phyloP scores from a whole-genome alignment of 2,113 vertebrate genomes.

The Laticauda laticaudata region DNA sequence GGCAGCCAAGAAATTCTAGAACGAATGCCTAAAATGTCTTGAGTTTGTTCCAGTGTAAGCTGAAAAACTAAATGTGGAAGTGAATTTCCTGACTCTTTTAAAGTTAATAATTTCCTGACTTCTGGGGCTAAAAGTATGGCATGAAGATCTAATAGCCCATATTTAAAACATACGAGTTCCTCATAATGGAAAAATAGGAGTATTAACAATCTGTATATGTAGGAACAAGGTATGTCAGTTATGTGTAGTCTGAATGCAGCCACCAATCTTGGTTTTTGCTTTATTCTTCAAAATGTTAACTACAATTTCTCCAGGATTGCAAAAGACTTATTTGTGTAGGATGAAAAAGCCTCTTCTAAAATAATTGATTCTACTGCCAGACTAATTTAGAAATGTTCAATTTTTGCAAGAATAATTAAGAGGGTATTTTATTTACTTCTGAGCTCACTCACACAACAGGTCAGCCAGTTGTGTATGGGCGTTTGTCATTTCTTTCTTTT shows the following conservation, averaged over 20 bases:
- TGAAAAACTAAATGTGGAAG: constrained; percentile 51
- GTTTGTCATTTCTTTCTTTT: background rate
- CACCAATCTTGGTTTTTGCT: background rate
- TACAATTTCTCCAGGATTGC: background rate
- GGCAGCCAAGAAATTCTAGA: constrained; percentile 23
- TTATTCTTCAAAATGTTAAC: background rate
- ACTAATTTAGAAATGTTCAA: background rate
- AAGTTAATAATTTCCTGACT: constrained; percentile 59
- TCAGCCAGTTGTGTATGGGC: background rate
- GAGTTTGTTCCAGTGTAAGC: constrained; percentile 20
- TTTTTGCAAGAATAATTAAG: background rate
- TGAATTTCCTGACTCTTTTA: constrained; percentile 51
- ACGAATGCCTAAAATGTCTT: background rate
- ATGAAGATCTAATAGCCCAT: constrained; percentile 33
- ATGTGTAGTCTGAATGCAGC: background rate
- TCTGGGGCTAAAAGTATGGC: constrained; percentile 36
- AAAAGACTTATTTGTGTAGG: background rate
- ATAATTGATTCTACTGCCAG: background rate
- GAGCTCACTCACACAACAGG: background rate
- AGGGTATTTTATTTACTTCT: background rate
- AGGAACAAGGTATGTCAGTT: background rate
- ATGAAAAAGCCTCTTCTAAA: background rate
- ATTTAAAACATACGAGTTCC: constrained; percentile 18
- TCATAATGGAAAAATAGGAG: background rate
- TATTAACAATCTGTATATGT: background rate